Percentiles rank a stretch among this genome's conserved stretches.
Evolutionary conservation across 1,140 invertebrate species (phyloP).

Genomic region (Caenorhabditis brenneri): DNA sequence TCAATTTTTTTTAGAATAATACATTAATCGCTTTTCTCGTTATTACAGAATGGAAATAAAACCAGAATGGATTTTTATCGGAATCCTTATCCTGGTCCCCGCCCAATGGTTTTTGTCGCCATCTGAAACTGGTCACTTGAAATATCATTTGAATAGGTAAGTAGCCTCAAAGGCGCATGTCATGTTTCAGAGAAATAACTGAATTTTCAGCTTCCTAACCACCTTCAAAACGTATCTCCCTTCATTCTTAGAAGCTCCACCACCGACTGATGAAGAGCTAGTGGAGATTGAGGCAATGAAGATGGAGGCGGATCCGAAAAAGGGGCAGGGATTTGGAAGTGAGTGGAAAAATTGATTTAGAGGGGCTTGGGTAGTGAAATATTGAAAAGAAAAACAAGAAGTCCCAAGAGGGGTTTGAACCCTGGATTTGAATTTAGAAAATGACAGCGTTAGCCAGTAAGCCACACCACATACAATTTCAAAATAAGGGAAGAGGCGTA

Average conservation of each 20-base stretch:
- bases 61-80: not conserved
- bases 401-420: not conserved
- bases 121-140: slow-evolving; percentile 6
- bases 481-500: not conserved
- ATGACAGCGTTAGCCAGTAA: too few relatives aligned
- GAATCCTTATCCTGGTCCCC: slow-evolving; percentile 21
- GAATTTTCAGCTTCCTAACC: not conserved
- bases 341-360: not conserved
- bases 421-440: not conserved
- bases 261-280: not conserved
- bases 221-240: not conserved
- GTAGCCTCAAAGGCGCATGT: not conserved
- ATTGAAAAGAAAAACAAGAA: not conserved
- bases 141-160: slow-evolving; percentile 18
- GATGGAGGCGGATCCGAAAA: not conserved
- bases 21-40: not conserved
- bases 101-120: slow-evolving; percentile 24
- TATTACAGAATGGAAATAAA: slow-evolving; percentile 25
- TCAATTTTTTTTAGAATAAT: not conserved
- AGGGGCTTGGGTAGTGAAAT: not conserved
- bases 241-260: not conserved
- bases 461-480: too few relatives aligned
- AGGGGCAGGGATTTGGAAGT: not conserved
- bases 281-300: not conserved
- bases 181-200: not conserved